Percentiles rank a stretch among this genome's conserved stretches.
Conservation (phyloP, 2,113 vertebrate species). For the Ardeotis arabs region DNA sequence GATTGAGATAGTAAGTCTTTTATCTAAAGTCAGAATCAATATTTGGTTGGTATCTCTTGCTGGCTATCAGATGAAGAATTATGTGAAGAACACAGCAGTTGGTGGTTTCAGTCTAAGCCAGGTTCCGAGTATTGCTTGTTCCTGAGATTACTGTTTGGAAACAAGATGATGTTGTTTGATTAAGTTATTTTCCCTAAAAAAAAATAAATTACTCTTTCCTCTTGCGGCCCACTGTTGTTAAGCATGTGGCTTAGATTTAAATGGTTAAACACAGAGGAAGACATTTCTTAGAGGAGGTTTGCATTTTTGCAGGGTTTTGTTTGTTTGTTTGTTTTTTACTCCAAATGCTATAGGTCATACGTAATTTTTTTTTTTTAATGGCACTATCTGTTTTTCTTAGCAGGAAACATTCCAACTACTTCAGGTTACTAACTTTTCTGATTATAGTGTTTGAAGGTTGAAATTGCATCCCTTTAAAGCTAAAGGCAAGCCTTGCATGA, state of each 20-base stretch:
- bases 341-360: not conserved
- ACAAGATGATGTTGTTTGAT: not conserved
- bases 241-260: not conserved
- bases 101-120: not conserved
- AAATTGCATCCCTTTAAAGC: not conserved
- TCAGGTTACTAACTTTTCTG: not conserved
- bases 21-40: not conserved
- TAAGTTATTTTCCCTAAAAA: not conserved
- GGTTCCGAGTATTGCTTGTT: not conserved
- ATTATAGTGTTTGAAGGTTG: not conserved
- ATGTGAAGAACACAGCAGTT: not conserved
- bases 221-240: not conserved
- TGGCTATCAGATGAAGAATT: not conserved
- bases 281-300: not conserved
- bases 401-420: not conserved
- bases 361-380: not conserved
- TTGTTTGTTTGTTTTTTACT: not conserved
- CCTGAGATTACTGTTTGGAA: not conserved
- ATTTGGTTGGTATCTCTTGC: not conserved
- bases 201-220: not conserved
- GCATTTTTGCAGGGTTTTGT: not conserved
- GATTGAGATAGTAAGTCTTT: not conserved
- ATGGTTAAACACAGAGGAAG: not conserved
- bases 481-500: not conserved
- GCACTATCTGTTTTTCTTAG: not conserved